These are phyloP conservation scores for Leptopterna dolabrata DNA, from an alignment of 2,888 invertebrate genomes.

Conservation along the genomic window DNA sequence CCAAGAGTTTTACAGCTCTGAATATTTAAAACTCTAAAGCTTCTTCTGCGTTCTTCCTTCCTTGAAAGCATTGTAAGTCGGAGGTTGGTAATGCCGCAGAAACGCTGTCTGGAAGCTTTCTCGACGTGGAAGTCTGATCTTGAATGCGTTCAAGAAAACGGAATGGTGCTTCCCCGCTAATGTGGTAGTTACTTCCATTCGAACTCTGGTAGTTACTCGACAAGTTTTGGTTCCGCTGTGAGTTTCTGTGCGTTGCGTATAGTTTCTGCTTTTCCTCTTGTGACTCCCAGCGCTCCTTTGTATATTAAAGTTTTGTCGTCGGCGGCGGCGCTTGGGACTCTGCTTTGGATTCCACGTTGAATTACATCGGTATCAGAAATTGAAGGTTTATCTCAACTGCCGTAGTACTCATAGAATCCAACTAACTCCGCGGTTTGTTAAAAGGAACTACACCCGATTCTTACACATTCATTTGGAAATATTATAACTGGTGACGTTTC, in stretches of 20 bases:
- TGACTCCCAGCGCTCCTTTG: neutral
- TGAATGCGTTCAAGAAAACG: neutral
- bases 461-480: too few relatives aligned
- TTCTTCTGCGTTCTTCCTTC: neutral
- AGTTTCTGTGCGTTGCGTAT: neutral
- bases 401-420: neutral
- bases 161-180: neutral
- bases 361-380: neutral
- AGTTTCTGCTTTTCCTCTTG: neutral
- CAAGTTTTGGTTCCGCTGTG: neutral
- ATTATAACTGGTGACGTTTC: too few relatives aligned
- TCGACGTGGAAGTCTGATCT: neutral
- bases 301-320: neutral
- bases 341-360: neutral
- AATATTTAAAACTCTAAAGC: constrained; percentile 27
- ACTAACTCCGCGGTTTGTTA: neutral
- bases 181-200: constrained; percentile 4
- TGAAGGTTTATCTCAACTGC: neutral
- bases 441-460: too few relatives aligned
- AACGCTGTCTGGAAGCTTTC: neutral
- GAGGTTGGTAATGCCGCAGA: neutral
- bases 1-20: neutral
- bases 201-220: neutral
- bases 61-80: constrained; percentile 24
- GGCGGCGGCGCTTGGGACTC: neutral